Conservation (phyloP, 2,888 invertebrate species). For the Ellobium chinense region DNA sequence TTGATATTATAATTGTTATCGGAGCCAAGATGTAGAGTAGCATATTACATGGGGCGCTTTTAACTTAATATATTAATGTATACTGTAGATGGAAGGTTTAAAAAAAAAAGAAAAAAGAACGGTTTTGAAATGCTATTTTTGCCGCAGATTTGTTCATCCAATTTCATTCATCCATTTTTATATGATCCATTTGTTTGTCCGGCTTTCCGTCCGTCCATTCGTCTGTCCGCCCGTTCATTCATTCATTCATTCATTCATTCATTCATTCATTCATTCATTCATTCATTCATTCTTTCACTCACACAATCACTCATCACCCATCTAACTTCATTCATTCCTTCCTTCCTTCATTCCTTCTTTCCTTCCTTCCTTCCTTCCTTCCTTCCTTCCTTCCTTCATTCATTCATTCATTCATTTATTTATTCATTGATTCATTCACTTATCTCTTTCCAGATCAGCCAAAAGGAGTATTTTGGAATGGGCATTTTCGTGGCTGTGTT, state of each 20-base stretch:
- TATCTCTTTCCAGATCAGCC: conserved; percentile 57
- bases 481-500: conserved; percentile 74
- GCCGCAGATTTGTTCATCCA: neutral
- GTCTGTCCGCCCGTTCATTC: neutral
- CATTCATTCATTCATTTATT: neutral
- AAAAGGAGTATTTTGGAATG: conserved; percentile 69
- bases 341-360: neutral
- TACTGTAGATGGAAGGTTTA: too few species aligned
- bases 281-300: neutral
- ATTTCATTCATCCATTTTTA: neutral
- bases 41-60: too few species aligned
- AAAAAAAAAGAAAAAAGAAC: too few species aligned
- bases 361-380: neutral
- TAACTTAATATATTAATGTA: too few species aligned
- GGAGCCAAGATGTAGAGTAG: too few species aligned
- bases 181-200: neutral
- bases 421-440: neutral
- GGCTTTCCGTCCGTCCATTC: neutral
- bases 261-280: neutral
- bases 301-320: neutral
- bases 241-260: neutral
- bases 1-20: too few species aligned
- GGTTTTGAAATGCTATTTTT: too few species aligned
- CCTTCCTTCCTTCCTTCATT: neutral
- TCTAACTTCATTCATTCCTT: neutral